These are phyloP conservation scores for Molanna angustata DNA, from an alignment of 2,888 invertebrate genomes.

Conservation along the genomic window DNA sequence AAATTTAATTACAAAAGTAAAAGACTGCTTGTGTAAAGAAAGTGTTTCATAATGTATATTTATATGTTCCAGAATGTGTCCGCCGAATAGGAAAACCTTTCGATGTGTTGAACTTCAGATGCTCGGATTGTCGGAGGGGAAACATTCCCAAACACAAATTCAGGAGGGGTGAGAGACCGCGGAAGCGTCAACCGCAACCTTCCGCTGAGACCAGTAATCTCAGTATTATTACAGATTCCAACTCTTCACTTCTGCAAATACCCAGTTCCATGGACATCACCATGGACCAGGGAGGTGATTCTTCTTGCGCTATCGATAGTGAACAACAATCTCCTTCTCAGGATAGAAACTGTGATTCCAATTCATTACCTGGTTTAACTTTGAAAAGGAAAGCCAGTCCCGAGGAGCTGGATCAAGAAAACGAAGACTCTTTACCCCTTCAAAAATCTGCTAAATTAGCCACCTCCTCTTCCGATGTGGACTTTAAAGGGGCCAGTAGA, in stretches of 20 bases:
- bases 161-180: constrained; percentile 32
- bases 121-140: constrained; percentile 52
- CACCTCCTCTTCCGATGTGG: background rate
- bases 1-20: too few relatives aligned
- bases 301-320: constrained; percentile 12
- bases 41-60: constrained; percentile 5
- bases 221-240: constrained; percentile 19
- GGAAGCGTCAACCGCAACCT: constrained; percentile 26
- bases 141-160: constrained; percentile 36
- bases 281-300: constrained; percentile 11
- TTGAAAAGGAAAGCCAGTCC: background rate
- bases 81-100: constrained; percentile 45
- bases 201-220: constrained; percentile 21
- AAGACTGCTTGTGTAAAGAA: too few relatives aligned
- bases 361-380: constrained; percentile 13
- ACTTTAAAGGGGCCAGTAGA: constrained; percentile 17
- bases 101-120: constrained; percentile 53
- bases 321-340: constrained; percentile 4
- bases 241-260: constrained; percentile 13
- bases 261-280: constrained; percentile 7
- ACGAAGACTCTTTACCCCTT: constrained; percentile 10
- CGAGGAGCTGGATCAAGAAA: constrained; percentile 1
- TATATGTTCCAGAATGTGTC: constrained; percentile 47
- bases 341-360: constrained; percentile 14
- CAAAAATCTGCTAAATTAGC: background rate